phyloP scores from a whole-genome alignment of 2,888 invertebrate species.

The Drosophila lacicola region DNA sequence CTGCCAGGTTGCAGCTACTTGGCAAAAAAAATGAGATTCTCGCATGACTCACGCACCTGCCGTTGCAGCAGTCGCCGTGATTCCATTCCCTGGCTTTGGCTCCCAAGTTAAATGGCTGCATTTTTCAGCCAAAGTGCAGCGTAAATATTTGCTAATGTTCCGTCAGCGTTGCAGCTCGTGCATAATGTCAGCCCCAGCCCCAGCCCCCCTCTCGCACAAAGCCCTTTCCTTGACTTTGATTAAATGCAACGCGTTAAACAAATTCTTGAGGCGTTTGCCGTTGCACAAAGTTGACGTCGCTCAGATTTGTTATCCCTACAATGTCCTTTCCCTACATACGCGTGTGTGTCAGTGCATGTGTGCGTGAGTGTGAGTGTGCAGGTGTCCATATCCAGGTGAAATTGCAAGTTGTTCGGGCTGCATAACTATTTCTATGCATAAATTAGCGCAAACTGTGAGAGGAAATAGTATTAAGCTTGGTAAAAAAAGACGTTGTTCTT shows the following conservation, averaged over 20 bases:
- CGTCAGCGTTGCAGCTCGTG: slow-evolving; percentile 40
- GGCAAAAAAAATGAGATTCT: slow-evolving; percentile 59
- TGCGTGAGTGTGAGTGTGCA: slow-evolving; percentile 16
- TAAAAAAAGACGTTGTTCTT: not conserved
- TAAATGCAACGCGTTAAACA: slow-evolving; percentile 71
- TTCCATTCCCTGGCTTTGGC: slow-evolving; percentile 18
- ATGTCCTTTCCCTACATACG: not conserved
- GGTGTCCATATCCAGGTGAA: slow-evolving; percentile 44
- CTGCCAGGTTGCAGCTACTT: slow-evolving; percentile 30
- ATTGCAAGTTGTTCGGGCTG: slow-evolving; percentile 32
- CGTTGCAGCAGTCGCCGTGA: slow-evolving; percentile 27
- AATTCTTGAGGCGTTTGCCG: slow-evolving; percentile 65
- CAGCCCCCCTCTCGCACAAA: not conserved
- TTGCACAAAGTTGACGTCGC: slow-evolving; percentile 43
- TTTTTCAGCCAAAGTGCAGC: slow-evolving; percentile 74
- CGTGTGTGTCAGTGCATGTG: not conserved
- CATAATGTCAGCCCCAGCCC: slow-evolving; percentile 44
- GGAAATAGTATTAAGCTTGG: not conserved
- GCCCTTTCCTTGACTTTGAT: slow-evolving; percentile 60
- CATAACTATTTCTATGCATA: slow-evolving; percentile 60
- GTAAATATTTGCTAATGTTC: slow-evolving; percentile 81
- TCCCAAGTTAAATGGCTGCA: slow-evolving; percentile 64
- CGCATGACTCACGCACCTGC: slow-evolving; percentile 67
- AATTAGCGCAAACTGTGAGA: slow-evolving; percentile 40
- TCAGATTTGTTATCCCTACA: slow-evolving; percentile 61